Evolutionary conservation across 2,797 vertebrate genomes (phyloP), one percentile per base, ranked within the genome.

Genomic region (Apodemus agrarius): DNA sequence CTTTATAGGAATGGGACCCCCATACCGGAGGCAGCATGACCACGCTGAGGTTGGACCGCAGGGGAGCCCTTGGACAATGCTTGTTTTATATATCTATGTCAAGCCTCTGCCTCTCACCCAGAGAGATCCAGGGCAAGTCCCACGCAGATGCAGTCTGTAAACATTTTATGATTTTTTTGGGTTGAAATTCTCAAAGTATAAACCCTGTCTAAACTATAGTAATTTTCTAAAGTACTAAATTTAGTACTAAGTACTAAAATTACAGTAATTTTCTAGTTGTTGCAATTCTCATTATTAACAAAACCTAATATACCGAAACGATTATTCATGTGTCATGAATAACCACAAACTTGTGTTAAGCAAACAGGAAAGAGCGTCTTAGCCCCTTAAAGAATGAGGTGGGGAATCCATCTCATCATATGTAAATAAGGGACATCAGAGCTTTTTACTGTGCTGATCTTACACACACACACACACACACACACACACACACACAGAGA

Each of bases 271-370:
- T 85, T 57, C 88, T 93, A 81, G 72, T 14, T 94, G 49, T 91
- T 69, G 89, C 21, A 93, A 74, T 81, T 88, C 49, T 92, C 8
- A 61, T 79, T 72, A 14, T 78, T 96, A 57, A 22, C 59, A 95
- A 95, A 94, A 52, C 76, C 61, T 29, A 6, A 24, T 81, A 59
- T 81, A 29, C 80, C 83, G 43, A 92, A 96, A 90, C 82, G 83
- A 95, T 97, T 81, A 85, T 59, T 93, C 79, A n/a, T 37, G 65
- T 65, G 4, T 74, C 91, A 37, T 31, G 12, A 92, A 61, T 67
- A 92, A 93, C 90, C 95, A 97, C 90, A 95, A 54, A 91, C 79
- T 87, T 26, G 57, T 83, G 37, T 54, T 49, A 78, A 84, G 34
- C 72, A 88, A 76, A 83, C 85, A 54, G 90, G 93, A 75, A 93